Evolutionary conservation across 2,888 invertebrate species (phyloP).

Genomic region (Eupithecia pulchellata): DNA sequence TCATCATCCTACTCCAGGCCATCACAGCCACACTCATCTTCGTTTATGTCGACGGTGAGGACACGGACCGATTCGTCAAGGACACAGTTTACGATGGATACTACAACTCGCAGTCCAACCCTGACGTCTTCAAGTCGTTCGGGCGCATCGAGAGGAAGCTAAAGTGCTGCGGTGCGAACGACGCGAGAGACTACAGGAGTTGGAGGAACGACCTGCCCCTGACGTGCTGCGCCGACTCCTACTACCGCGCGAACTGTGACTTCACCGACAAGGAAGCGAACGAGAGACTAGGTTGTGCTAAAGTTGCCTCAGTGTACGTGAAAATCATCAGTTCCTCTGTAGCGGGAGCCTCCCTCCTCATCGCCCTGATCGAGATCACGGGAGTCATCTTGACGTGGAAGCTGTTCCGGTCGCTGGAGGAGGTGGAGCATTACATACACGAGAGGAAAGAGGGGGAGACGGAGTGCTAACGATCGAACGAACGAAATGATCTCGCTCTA

Average conservation of each 20-base stretch:
- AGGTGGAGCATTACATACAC: slow-evolving; percentile 79
- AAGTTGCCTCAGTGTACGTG: slow-evolving; percentile 80
- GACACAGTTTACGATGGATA: slow-evolving; percentile 81
- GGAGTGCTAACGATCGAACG: slow-evolving; percentile 66
- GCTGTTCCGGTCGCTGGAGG: slow-evolving; percentile 72
- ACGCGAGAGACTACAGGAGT: slow-evolving; percentile 77
- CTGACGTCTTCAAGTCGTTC: slow-evolving; percentile 74
- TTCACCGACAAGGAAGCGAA: slow-evolving; percentile 82
- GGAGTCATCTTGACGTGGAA: slow-evolving; percentile 75
- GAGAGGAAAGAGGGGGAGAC: slow-evolving; percentile 81
- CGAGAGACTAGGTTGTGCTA: slow-evolving; percentile 79
- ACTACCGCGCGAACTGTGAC: slow-evolving; percentile 76
- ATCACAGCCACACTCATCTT: slow-evolving; percentile 76
- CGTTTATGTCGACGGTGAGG: slow-evolving; percentile 79
- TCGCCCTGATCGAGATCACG: slow-evolving; percentile 70
- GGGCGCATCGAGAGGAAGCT: slow-evolving; percentile 77
- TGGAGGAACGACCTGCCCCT: slow-evolving; percentile 79
- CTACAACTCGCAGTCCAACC: slow-evolving; percentile 78
- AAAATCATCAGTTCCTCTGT: slow-evolving; percentile 80
- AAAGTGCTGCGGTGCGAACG: slow-evolving; percentile 79
- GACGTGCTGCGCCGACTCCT: slow-evolving; percentile 77
- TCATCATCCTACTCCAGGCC: slow-evolving; percentile 71
- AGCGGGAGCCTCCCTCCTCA: slow-evolving; percentile 74
- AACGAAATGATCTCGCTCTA: slow-evolving; percentile 55
- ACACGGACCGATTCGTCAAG: slow-evolving; percentile 78